Evolutionary conservation across 2,888 invertebrate genomes (phyloP).

Genomic region (Apamea monoglypha): DNA sequence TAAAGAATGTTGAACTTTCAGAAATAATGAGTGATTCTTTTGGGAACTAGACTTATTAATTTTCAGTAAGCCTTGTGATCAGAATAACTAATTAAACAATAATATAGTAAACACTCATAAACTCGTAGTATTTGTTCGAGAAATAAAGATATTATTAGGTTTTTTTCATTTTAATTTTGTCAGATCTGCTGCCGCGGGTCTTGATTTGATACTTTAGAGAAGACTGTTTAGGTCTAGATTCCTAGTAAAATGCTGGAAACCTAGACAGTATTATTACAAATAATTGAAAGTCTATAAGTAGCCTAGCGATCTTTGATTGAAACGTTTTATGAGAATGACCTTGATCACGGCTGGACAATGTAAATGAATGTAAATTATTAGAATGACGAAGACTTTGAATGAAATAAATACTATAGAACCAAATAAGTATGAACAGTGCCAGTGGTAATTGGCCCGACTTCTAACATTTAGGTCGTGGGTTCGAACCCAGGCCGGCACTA

Average conservation of each 20-base stretch:
- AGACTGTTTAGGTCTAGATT: background rate
- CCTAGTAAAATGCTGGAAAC: background rate
- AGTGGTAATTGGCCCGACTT: no score
- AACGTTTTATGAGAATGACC: background rate
- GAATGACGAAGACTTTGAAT: background rate
- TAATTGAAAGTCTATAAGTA: background rate
- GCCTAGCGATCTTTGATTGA: background rate
- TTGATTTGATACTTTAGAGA: background rate
- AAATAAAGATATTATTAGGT: background rate
- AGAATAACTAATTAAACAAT: no score
- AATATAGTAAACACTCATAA: no score
- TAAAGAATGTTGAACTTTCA: background rate
- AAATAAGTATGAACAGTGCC: background rate
- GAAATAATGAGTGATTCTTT: background rate
- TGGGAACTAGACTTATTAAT: background rate
- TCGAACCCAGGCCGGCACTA: background rate
- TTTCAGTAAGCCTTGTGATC: background rate
- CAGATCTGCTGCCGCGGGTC: background rate
- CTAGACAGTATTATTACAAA: background rate
- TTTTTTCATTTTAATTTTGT: background rate
- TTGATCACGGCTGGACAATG: background rate
- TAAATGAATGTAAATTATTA: background rate
- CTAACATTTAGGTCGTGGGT: background rate
- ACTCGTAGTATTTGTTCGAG: background rate
- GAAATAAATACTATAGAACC: background rate